Conservation (phyloP, 2,888 invertebrate species). For the Heliconius charithonia region DNA sequence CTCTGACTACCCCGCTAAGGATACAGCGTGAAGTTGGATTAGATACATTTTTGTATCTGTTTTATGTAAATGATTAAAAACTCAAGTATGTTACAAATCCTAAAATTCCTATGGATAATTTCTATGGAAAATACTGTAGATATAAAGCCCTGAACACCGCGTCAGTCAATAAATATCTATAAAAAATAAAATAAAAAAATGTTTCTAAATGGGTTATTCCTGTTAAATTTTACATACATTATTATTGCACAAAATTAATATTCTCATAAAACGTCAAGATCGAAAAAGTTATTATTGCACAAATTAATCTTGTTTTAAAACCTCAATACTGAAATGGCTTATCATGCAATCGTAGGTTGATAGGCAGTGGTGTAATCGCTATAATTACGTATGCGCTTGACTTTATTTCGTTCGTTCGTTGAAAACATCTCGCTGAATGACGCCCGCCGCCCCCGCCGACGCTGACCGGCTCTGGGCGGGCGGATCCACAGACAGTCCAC, state of each 20-base stretch:
- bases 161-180: too few relatives aligned
- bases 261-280: conserved; percentile 28
- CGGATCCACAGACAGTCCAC: conserved; percentile 69
- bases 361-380: conserved; percentile 51
- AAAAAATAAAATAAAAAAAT: too few relatives aligned
- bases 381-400: conserved; percentile 52
- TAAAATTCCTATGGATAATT: too few relatives aligned
- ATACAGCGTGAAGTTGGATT: too few relatives aligned
- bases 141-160: too few relatives aligned
- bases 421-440: conserved; percentile 53
- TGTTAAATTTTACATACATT: neutral
- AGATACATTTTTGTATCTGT: too few relatives aligned
- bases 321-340: conserved; percentile 36
- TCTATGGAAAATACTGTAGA: too few relatives aligned
- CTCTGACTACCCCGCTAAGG: too few relatives aligned
- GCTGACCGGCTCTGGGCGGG: conserved; percentile 69
- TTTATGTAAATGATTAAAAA: too few relatives aligned
- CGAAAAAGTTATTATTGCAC: conserved; percentile 1
- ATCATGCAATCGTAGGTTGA: conserved; percentile 45
- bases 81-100: neutral
- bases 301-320: conserved; percentile 9
- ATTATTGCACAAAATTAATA: neutral
- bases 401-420: conserved; percentile 43
- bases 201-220: neutral
- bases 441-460: conserved; percentile 59